phyloP scores from a whole-genome alignment of 2,888 invertebrate genomes.

The Scrobipalpa atriplicella region DNA sequence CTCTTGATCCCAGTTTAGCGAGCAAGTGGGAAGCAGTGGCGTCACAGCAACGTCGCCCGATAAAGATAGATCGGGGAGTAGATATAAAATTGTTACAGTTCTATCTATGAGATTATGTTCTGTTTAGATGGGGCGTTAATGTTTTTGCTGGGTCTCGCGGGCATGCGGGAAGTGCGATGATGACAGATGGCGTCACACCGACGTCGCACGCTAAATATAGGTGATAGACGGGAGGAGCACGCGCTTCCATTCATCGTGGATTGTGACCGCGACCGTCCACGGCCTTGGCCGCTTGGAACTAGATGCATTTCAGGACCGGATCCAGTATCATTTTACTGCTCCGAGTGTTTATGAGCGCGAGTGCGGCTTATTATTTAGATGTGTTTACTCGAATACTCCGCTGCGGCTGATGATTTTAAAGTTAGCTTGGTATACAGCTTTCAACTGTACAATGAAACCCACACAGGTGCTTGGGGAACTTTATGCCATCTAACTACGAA shows the following conservation, averaged over 20 bases:
- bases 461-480: too few species aligned
- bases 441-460: too few species aligned
- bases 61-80: conserved; percentile 10
- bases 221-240: conserved; percentile 58
- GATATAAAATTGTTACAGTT: not conserved
- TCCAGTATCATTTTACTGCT: conserved; percentile 9
- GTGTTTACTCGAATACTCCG: not conserved
- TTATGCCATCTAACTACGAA: too few species aligned
- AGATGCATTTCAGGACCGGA: conserved; percentile 54
- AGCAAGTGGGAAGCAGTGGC: conserved; percentile 20
- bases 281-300: conserved; percentile 69
- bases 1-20: conserved; percentile 11
- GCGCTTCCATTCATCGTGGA: conserved; percentile 71
- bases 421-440: not conserved
- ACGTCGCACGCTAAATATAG: conserved; percentile 68
- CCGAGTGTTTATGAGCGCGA: not conserved
- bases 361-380: not conserved
- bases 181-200: conserved; percentile 41
- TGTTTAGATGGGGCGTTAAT: not conserved
- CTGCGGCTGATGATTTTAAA: not conserved
- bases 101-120: not conserved
- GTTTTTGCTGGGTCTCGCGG: conserved; percentile 15
- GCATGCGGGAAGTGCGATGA: conserved; percentile 26
- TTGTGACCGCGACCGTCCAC: conserved; percentile 42
- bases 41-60: conserved; percentile 6